These are phyloP conservation scores for Myopa testacea DNA, from an alignment of 2,888 invertebrate genomes.

Conservation along the genomic window DNA sequence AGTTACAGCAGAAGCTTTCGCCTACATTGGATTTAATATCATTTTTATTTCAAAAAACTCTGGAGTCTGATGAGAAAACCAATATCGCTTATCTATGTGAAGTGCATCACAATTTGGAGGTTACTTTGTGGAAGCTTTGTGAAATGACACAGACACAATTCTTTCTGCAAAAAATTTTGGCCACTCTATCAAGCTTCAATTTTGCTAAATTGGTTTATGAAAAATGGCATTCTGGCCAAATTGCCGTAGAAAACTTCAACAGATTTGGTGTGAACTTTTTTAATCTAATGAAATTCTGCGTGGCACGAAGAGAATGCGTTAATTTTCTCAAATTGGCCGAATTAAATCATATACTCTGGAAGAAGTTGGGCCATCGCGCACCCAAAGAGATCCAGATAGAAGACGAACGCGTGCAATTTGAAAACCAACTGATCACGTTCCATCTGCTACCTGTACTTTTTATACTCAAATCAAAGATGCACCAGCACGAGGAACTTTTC, in stretches of 20 bases:
- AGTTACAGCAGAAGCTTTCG: constrained; percentile 70
- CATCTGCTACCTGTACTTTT: constrained; percentile 75
- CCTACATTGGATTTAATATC: constrained; percentile 73
- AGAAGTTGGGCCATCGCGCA: constrained; percentile 61
- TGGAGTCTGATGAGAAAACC: constrained; percentile 67
- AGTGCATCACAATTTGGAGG: constrained; percentile 61
- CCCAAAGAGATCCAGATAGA: constrained; percentile 64
- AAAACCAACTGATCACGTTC: constrained; percentile 74
- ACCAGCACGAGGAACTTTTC: constrained; percentile 66
- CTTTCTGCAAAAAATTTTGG: constrained; percentile 60
- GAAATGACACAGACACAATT: constrained; percentile 65
- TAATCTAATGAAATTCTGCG: constrained; percentile 66
- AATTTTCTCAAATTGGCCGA: constrained; percentile 67
- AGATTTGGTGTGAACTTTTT: constrained; percentile 65
- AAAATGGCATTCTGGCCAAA: constrained; percentile 56
- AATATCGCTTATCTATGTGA: constrained; percentile 62
- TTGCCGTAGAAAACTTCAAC: constrained; percentile 59
- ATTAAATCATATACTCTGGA: constrained; percentile 68
- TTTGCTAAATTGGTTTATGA: constrained; percentile 63
- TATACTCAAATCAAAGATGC: constrained; percentile 62
- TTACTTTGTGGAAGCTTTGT: constrained; percentile 62
- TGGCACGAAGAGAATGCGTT: constrained; percentile 59
- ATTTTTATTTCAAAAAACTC: constrained; percentile 71
- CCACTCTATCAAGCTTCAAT: constrained; percentile 57
- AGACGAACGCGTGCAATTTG: constrained; percentile 67